These are phyloP conservation scores for Myiotriccus ornatus DNA, from an alignment of 2,797 vertebrate species.

Conservation along the genomic window DNA sequence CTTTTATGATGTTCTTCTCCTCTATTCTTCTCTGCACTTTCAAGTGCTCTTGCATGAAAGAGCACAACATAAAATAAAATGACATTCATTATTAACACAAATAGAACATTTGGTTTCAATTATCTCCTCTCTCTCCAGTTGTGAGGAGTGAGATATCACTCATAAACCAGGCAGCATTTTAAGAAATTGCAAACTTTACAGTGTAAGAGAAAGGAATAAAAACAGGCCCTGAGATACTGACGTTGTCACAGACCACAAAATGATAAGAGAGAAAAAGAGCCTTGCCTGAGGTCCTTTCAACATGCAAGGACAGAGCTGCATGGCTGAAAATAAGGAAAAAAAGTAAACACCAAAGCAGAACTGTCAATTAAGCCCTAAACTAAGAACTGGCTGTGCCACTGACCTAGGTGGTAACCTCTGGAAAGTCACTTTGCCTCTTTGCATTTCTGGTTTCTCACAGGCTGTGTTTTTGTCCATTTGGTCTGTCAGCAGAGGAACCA, in stretches of 20 bases:
- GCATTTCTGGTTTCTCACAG: not conserved
- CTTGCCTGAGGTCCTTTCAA: not conserved
- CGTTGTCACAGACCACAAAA: not conserved
- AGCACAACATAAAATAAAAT: conserved; percentile 57
- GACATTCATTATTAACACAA: conserved; percentile 36
- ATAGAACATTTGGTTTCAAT: conserved; percentile 57
- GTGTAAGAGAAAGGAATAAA: not conserved
- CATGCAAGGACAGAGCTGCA: not conserved
- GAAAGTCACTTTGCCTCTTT: not conserved
- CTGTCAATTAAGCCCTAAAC: not conserved
- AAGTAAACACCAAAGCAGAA: not conserved
- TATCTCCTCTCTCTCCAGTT: conserved; percentile 15
- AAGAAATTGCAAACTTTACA: conserved; percentile 23
- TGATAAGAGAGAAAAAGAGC: not conserved
- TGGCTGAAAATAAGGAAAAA: not conserved
- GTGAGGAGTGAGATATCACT: conserved; percentile 18
- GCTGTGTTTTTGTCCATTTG: not conserved
- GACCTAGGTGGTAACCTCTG: not conserved
- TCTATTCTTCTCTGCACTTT: conserved; percentile 55
- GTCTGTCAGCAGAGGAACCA: not conserved
- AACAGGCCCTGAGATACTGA: not conserved
- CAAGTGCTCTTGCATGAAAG: conserved; percentile 43
- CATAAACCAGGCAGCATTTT: conserved; percentile 9
- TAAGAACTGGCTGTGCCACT: not conserved
- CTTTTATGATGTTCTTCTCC: conserved; percentile 44